Percentiles rank a stretch among this genome's conserved stretches.
These are phyloP conservation scores for Cheilosia variabilis DNA, from an alignment of 2,888 invertebrate species.

Conservation along the genomic window DNA sequence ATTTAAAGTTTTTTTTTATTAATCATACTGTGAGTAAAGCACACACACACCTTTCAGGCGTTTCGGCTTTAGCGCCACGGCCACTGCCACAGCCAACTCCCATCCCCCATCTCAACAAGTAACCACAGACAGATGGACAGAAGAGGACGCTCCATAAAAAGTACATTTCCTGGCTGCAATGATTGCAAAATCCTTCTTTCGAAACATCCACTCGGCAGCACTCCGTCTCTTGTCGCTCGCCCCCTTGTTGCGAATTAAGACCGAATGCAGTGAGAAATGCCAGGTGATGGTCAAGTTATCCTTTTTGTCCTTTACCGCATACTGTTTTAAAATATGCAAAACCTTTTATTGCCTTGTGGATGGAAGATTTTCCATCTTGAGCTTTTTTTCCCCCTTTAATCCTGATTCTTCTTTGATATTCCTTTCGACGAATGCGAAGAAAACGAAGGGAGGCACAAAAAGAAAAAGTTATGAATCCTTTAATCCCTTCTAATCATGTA, in stretches of 20 bases:
- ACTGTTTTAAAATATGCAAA: conserved; percentile 72
- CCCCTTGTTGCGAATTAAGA: conserved; percentile 29
- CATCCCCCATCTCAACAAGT: background rate
- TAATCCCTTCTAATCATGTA: conserved; percentile 33
- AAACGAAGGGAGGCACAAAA: background rate
- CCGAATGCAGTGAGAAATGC: conserved; percentile 62
- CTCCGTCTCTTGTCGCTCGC: background rate
- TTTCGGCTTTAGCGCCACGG: background rate
- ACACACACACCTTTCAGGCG: conserved; percentile 25
- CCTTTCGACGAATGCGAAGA: background rate
- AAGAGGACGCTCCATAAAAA: conserved; percentile 18
- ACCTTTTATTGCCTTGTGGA: conserved; percentile 64
- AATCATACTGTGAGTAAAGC: conserved; percentile 2
- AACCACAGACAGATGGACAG: conserved; percentile 47
- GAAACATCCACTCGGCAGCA: conserved; percentile 11
- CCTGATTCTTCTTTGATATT: background rate
- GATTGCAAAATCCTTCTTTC: conserved; percentile 63
- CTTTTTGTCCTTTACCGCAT: conserved; percentile 29
- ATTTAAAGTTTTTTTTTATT: conserved; percentile 68
- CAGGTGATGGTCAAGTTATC: conserved; percentile 71
- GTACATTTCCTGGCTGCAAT: conserved; percentile 61
- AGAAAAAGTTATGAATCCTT: conserved; percentile 38
- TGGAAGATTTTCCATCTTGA: conserved; percentile 55
- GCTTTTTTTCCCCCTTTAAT: conserved; percentile 16
- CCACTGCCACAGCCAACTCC: background rate